Evolutionary conservation across 2,888 invertebrate species (phyloP), one percentile per base, ranked within the genome.

Genomic region (Nipponacmea schrenckii): DNA sequence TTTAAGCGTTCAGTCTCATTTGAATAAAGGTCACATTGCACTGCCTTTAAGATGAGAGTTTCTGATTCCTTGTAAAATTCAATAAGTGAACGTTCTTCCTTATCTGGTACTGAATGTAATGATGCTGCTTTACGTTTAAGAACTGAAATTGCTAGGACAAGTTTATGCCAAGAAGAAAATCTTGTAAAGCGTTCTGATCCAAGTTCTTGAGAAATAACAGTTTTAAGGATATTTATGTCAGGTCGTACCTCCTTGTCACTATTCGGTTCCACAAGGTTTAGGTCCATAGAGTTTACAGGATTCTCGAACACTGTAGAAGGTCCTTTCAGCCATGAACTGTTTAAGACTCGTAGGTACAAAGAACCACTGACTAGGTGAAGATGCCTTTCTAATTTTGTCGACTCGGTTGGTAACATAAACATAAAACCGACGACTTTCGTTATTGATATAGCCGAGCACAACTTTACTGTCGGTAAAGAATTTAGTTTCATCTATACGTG

Each of bases 381-480:
- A 69, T n/a, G n/a, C 31, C n/a, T 69, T 64, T 50, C 69, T 44
- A 48, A 72, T 72, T 20, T 64, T 48, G n/a, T 39, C 65, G 15
- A 69, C 65, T 44, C 63, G 15, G 68, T 71, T 62, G 5, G n/a
- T 68, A 14, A 70, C 70, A 20, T 70, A 70, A 39, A 66, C 48
- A 27, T 72, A 66, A 64, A 69, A 72, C 44, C 67, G 56, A 26
- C 63, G 45, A 20, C 50, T 63, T n/a, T 62, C 46, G 26, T 73
- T 73, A 44, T 17, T n/a, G 69, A 70, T 64, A 65, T 65, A 70
- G 24, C 65, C 65, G 17, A 70, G 50, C 8, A 64, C 64, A n/a
- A 73, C 64, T 64, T 70, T 26, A 65, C 69, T 69, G 50, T 73
- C 73, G 12, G 67, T 48, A 39, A 39, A 73, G 64, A 65, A 73